Evolutionary conservation across 1,140 invertebrate genomes (phyloP), one percentile per base, ranked within the genome.

Genomic region (Drosophila lacteicornis): DNA sequence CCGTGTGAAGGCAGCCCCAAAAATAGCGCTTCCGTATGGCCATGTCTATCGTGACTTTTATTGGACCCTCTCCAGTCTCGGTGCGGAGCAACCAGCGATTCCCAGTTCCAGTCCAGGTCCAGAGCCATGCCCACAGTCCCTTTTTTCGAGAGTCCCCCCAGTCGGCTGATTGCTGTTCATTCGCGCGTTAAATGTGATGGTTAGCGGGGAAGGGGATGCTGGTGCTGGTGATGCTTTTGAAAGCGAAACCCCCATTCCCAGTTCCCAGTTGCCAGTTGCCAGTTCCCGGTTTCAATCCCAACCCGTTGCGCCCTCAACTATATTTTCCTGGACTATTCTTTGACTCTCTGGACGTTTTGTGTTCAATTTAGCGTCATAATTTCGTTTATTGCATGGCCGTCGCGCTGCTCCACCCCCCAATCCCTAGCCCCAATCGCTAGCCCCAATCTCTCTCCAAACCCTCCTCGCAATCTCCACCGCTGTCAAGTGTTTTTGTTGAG

Each of bases 361-460:
- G 84, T 85, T 90, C 85, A 90, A 90, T 90, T 90, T 90, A 90
- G 85, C 85, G 81, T 90, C 81, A 90, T 90, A 90, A 90, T 90
- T 90, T 90, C 85, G 85, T 90, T 90, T 80, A 90, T 90, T 82
- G 84, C 80, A 80, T 73, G 75, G 77, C 75, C 73, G 53, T 40
- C 53, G 53, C 53, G 2, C 53, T 75, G 65, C 70, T 69, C 59
- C 62, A 50, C 40, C 49, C 50, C 63, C 63, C 57, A 60, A 19
- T 17, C 3, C 33, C 51, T 45, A 42, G 36, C 17, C 17, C 38
- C 12, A 17, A 42, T 25, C 50, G 38, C n/a, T 25, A 12, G n/a
- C 15, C 63, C 49, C 33, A 25, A 36, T 27, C 38, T 25, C 65
- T 33, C 9, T 36, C 22, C 38, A 27, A 51, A 56, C 40, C 53